phyloP scores from a whole-genome alignment of 2,113 vertebrate species.

The Apistogramma diplotaenia region DNA sequence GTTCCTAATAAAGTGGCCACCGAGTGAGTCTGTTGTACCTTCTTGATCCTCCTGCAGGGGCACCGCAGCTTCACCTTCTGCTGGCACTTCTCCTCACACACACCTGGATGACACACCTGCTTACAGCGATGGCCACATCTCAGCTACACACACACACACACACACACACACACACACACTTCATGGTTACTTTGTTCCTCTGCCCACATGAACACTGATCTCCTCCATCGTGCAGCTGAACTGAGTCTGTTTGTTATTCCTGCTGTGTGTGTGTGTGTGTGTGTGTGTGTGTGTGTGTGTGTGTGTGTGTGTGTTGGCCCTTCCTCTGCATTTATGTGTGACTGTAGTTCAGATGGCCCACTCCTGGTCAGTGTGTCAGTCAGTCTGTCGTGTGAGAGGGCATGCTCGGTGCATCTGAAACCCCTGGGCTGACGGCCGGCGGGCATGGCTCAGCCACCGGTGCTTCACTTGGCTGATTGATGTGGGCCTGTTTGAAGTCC shows the following conservation, averaged over 20 bases:
- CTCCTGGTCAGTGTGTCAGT: constrained; percentile 52
- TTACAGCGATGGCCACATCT: constrained; percentile 93
- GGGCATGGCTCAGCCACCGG: constrained; percentile 51
- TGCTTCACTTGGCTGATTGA: constrained; percentile 70
- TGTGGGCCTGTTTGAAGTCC: constrained; percentile 69
- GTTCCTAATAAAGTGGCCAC: background rate
- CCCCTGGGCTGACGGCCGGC: constrained; percentile 42
- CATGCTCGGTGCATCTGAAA: constrained; percentile 57
- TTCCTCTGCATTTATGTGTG: constrained; percentile 5
- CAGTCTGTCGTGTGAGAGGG: constrained; percentile 53
- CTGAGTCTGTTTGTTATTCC: background rate
- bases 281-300: too few relatives aligned
- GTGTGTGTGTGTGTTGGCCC: background rate
- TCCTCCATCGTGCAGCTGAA: too few relatives aligned
- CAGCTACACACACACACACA: constrained; percentile 71
- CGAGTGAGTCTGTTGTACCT: constrained; percentile 71
- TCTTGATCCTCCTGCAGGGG: constrained; percentile 92
- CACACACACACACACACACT: background rate
- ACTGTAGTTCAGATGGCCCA: constrained; percentile 18
- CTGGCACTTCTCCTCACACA: constrained; percentile 84
- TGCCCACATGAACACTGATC: too few relatives aligned
- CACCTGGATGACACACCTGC: constrained; percentile 86
- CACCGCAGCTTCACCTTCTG: constrained; percentile 93
- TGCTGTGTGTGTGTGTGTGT: background rate
- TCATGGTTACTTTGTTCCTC: too few relatives aligned